Evolutionary conservation across 64 coral and sea anemone species (phyloP), one percentile per base, ranked within the genome.

Genomic region (Actinia tenebrosa): DNA sequence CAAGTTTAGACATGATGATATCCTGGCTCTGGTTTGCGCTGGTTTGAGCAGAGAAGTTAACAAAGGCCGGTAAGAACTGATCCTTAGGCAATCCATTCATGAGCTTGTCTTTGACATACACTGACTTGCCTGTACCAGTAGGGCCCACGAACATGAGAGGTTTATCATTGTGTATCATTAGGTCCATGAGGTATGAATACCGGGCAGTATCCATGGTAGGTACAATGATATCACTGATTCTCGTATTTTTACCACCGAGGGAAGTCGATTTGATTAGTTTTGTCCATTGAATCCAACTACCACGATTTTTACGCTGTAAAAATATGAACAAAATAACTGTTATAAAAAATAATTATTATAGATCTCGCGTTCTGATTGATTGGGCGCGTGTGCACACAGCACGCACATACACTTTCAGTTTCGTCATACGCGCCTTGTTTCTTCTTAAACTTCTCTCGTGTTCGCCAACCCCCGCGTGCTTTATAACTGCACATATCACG

Each of bases 1-100:
- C 97, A 44, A 99, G 89, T 89, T 99, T 99, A 15, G 97, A 99
- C 97, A 99, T 99, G 61, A 99, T 99, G 19, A 99, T 99, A 84
- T 99, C 97, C 89, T 98, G 95, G 44, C 92, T 98, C 69, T 98
- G 95, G 56, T 98, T 98, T 20, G 95, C 95, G 84, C 95, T 98
- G 77, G 95, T 98, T 91, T 98, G 95, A 64, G 95, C 95, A 64
- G 95, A 98, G 77, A 98, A 98, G 89, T 98, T 98, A 27, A 98
- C 95, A 89, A 98, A 94, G 3, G 89, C 95, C 20, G 95, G 95
- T 53, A 98, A 72, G 68, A 87, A 98, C 62, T 56, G 16, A 69
- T 98, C 92, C 77, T 83, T 98, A 2, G 92, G 79, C 50, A 98
- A 71, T 0, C 95, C 95, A 89, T 95, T 99, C 97, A 99, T 99